A percentile compares a stretch with the other conserved stretches of the same genome.
These are phyloP conservation scores for Chelonus formosanus DNA, from an alignment of 2,888 invertebrate genomes.

Conservation along the genomic window DNA sequence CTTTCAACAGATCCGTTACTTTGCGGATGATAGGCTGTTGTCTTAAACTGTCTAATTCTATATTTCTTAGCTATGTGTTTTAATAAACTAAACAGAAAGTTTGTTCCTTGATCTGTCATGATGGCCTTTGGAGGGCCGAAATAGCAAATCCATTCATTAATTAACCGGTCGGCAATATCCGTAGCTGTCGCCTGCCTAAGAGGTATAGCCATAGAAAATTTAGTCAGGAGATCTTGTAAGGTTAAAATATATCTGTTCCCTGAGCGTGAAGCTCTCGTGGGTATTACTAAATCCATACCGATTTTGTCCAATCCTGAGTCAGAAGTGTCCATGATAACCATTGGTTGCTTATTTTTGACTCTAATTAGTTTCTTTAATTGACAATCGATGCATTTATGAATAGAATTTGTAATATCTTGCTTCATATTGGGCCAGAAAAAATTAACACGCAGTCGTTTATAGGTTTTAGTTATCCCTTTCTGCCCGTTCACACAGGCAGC, in stretches of 20 bases:
- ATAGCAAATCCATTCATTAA: constrained; percentile 21
- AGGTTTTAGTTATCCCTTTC: constrained; percentile 37
- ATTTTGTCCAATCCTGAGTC: constrained; percentile 28
- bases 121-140: constrained; percentile 31
- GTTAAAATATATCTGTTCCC: constrained; percentile 28
- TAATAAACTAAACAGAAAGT: constrained; percentile 33
- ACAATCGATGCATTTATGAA: constrained; percentile 37
- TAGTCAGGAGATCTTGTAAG: constrained; percentile 32
- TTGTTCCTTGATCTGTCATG: constrained; percentile 33
- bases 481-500: constrained; percentile 31
- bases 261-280: constrained; percentile 13
- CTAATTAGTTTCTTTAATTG: constrained; percentile 37
- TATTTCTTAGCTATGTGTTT: constrained; percentile 27
- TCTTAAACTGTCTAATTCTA: constrained; percentile 19
- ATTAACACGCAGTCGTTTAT: constrained; percentile 28
- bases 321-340: constrained; percentile 36
- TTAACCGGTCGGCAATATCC: constrained; percentile 27
- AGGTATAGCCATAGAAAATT: constrained; percentile 33
- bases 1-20: constrained; percentile 36
- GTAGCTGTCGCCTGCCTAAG: constrained; percentile 2
- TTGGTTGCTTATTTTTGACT: constrained; percentile 31
- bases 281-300: constrained; percentile 30
- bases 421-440: constrained; percentile 40
- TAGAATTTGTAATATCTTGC: constrained; percentile 27
- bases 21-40: constrained; percentile 34